Base-by-base conservation (phyloP, 2,888 invertebrate species). In the Baronia brevicornis region DNA sequence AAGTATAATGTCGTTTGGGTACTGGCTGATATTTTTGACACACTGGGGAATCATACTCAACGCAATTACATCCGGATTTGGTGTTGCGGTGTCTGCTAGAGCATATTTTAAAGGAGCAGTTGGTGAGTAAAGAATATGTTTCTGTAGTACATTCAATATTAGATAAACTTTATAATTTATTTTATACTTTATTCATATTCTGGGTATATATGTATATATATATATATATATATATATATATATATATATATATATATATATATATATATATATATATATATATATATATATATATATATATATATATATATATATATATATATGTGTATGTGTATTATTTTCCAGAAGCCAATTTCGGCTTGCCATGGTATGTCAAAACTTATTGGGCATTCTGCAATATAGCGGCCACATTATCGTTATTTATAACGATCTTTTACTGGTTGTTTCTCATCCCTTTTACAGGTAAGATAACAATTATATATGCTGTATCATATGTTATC, bases 401-500 rank as follows among this genome's bases (percentile, higher is more conserved):
- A 1, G 45, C 72, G 3, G 41, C 72, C 1, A 62, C 80, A 1
- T 36, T 73, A 4, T 77, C 84, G 0, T 60, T 84, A 27, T 72
- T 78, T 46, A 80, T 85, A 33, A 71, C 77, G 0, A 9, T 66
- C 2, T 80, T 80, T 46, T 85, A 85, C 43, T 85, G 74, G 71
- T 13, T 41, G 2, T 41, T 84, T 7, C 57, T 84, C 0, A 54
- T n/a, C n/a, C n/a, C 61, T 23, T 43, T 32, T 13, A 5, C 34
- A 1, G 58, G 78, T 72, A 43, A 60, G 60, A 47, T 14, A 6
- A 12, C n/a, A 9, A 18, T 32, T 28, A 8, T 2, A 12, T 38
- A 27, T 20, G 28, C 6, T 18, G 18, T 23, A 11, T 4, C 23
- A 6, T 31, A 4, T 20, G 12, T 28, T 18, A 23, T 17, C 13